These are phyloP conservation scores for Odontomyia ornata DNA, from an alignment of 2,888 invertebrate species.

Conservation along the genomic window DNA sequence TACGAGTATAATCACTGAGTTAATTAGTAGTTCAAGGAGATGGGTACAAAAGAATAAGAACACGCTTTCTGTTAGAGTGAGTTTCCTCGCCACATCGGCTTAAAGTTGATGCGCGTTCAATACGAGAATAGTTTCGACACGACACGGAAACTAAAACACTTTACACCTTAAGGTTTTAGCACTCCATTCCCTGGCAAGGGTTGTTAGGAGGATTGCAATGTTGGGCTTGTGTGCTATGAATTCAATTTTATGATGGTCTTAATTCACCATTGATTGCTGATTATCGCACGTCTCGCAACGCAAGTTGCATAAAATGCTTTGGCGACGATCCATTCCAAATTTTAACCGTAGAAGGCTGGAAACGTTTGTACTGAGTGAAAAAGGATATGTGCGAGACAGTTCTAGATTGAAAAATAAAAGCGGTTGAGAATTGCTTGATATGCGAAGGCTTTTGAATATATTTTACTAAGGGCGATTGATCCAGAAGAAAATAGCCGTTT, in stretches of 20 bases:
- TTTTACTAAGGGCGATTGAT: too few relatives aligned
- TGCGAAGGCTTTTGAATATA: too few relatives aligned
- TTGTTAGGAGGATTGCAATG: not conserved
- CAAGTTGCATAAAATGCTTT: slow-evolving; percentile 43
- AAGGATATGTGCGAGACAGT: not conserved
- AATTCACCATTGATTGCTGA: slow-evolving; percentile 47
- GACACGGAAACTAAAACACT: slow-evolving; percentile 2
- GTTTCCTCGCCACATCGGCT: not conserved
- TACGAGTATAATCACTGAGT: too few relatives aligned
- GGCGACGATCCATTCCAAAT: slow-evolving; percentile 10
- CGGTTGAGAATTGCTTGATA: too few relatives aligned
- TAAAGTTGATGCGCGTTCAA: slow-evolving; percentile 11
- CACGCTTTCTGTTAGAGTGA: too few relatives aligned
- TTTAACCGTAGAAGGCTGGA: slow-evolving; percentile 11
- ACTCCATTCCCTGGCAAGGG: not conserved
- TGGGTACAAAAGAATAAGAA: too few relatives aligned
- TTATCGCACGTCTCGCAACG: slow-evolving; percentile 36
- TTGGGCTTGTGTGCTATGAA: slow-evolving; percentile 27
- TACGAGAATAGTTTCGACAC: not conserved
- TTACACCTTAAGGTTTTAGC: not conserved
- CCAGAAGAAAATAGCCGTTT: too few relatives aligned
- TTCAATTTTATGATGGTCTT: slow-evolving; percentile 47
- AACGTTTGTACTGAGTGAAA: not conserved
- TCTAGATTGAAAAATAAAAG: not conserved
- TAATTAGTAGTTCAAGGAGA: too few relatives aligned